Evolutionary conservation across 1,140 invertebrate genomes (phyloP).

Genomic region (Oppia nitens): DNA sequence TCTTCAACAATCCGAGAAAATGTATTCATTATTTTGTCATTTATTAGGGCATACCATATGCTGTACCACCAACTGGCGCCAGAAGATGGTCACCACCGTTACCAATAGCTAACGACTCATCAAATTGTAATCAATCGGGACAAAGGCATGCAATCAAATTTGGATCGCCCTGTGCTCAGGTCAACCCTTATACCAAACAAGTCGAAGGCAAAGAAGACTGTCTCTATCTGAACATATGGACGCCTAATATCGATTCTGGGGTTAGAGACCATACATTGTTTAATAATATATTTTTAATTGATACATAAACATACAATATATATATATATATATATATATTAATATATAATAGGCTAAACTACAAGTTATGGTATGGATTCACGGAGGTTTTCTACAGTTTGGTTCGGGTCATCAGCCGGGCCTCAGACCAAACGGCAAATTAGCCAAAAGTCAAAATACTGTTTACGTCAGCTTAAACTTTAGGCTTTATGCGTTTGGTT

Average conservation of each 20-base stretch:
- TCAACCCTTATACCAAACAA: constrained; percentile 20
- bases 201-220: constrained; percentile 58
- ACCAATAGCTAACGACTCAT: constrained; percentile 17
- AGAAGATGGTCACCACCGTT: constrained; percentile 33
- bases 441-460: constrained; percentile 39
- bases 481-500: constrained; percentile 75
- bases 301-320: too few species aligned
- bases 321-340: not conserved
- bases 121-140: constrained; percentile 15
- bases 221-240: constrained; percentile 80
- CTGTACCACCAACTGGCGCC: constrained; percentile 43
- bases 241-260: constrained; percentile 38
- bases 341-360: constrained; percentile 5
- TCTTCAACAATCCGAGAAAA: too few species aligned
- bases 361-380: constrained; percentile 84
- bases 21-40: not conserved
- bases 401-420: constrained; percentile 19
- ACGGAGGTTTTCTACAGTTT: constrained; percentile 48
- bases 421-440: constrained; percentile 50
- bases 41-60: constrained; percentile 53
- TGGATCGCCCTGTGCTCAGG: constrained; percentile 19
- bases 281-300: too few species aligned
- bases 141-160: constrained; percentile 17
- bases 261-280: too few species aligned
- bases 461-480: constrained; percentile 84